Evolutionary conservation across 1,140 invertebrate genomes (phyloP).

Genomic region (Trachymyrmex cornetzi): DNA sequence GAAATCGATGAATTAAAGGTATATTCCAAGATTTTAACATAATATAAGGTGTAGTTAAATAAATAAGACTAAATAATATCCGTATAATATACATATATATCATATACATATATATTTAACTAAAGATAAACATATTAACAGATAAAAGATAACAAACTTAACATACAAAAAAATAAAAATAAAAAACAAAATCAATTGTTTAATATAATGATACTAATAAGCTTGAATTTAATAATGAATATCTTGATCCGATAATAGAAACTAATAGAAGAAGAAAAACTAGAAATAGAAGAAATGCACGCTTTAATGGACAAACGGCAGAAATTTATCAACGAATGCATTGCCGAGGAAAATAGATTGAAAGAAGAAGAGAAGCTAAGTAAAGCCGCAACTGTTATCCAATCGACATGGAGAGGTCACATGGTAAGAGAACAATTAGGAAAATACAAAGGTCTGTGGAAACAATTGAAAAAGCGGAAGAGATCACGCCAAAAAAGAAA

Average conservation of each 20-base stretch:
- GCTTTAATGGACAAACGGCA: slow-evolving; percentile 67
- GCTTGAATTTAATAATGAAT: not conserved
- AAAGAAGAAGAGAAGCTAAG: slow-evolving; percentile 67
- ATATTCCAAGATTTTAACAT: slow-evolving; percentile 4
- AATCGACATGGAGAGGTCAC: slow-evolving; percentile 79
- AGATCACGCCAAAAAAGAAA: slow-evolving; percentile 57
- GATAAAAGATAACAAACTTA: not conserved
- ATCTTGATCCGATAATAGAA: slow-evolving; percentile 58
- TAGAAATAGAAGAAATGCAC: slow-evolving; percentile 67
- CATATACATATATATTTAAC: not conserved
- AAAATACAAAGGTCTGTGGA: slow-evolving; percentile 66
- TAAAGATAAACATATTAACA: slow-evolving; percentile 25
- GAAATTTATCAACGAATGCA: slow-evolving; percentile 73
- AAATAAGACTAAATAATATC: not conserved
- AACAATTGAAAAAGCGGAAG: slow-evolving; percentile 60
- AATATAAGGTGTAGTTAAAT: not conserved
- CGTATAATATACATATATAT: not conserved
- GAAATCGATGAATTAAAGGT: slow-evolving; percentile 79
- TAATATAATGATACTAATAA: not conserved
- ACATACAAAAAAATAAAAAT: not conserved
- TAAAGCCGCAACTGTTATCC: slow-evolving; percentile 77
- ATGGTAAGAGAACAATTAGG: slow-evolving; percentile 81
- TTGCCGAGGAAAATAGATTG: slow-evolving; percentile 59
- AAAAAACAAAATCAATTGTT: not conserved
- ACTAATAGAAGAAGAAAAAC: slow-evolving; percentile 76